These are phyloP conservation scores for Pheosia gnoma DNA, from an alignment of 2,888 invertebrate genomes.

Conservation along the genomic window DNA sequence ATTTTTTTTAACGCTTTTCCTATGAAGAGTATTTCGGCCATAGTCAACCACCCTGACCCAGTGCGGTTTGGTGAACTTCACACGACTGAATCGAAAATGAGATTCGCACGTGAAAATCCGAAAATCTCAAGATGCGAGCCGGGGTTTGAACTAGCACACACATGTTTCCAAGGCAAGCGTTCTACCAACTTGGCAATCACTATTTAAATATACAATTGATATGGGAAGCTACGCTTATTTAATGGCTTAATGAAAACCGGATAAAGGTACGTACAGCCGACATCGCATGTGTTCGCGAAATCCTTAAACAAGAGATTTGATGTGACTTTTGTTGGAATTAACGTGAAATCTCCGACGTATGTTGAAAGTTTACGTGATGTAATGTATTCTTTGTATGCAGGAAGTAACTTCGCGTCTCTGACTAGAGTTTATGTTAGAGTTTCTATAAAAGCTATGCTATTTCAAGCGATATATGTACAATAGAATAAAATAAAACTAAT, in stretches of 20 bases:
- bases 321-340: constrained; percentile 24
- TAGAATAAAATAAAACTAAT: too few relatives aligned
- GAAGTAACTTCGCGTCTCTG: neutral
- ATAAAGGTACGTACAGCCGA: constrained; percentile 14
- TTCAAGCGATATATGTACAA: neutral
- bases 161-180: too few relatives aligned
- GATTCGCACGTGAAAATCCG: too few relatives aligned
- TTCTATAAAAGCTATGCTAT: neutral
- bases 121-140: too few relatives aligned
- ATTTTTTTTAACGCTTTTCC: neutral
- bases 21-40: too few relatives aligned
- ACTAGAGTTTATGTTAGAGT: neutral
- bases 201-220: too few relatives aligned
- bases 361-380: neutral
- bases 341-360: constrained; percentile 2
- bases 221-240: neutral
- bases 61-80: too few relatives aligned
- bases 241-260: constrained; percentile 16
- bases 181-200: too few relatives aligned
- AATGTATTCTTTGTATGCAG: constrained; percentile 1
- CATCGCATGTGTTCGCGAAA: constrained; percentile 10
- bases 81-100: too few relatives aligned
- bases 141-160: too few relatives aligned
- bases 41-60: too few relatives aligned
- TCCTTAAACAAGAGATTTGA: constrained; percentile 21